Base-by-base conservation (phyloP, 2,888 invertebrate genomes). In the Hydraecia micacea region DNA sequence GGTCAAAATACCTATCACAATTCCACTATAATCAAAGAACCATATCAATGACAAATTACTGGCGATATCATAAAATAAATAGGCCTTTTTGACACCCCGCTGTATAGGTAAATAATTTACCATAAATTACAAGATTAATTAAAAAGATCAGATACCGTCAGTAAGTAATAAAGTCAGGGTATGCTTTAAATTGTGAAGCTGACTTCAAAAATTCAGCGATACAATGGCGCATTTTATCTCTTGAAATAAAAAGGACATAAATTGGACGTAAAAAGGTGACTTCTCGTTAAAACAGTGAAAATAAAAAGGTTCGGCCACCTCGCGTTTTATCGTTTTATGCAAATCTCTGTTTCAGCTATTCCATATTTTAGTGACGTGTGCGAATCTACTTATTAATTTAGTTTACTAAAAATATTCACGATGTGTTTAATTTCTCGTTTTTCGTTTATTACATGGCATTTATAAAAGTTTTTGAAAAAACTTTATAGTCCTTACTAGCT, bases 151-250 rank as follows among this genome's bases (percentile, higher is more conserved):
- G n/a, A n/a, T n/a, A 55, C 42, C 4, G 46, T 39, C 25, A 46
- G 58, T 68, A 42, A 80, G 72, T 71, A 63, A 87, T 73, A 55
- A 62, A 87, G 46, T 66, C 25, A 18, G 36, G 13, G 36, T 63
- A 49, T 60, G 69, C 13, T 67, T 60, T 28, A 73, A 84, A 83
- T 79, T 86, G 62, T 62, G 60, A 68, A 69, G 72, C 21, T 67
- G 78, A 73, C 63, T 81, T 80, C 15, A 39, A 72, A 85, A 79
- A 75, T 79, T 76, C 72, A 73, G 28, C 73, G 63, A 63, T 62
- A 84, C 85, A 81, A 87, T 73, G 70, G 69, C 49, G 25, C 63
- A 76, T 79, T 85, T 86, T 85, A 82, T 85, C 73, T 84, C 60
- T 32, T 39, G 42, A 75, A 82, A 79, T 84, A 82, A 87, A 81